Conservation (phyloP, 1,140 invertebrate species). For the Adelges cooleyi region DNA sequence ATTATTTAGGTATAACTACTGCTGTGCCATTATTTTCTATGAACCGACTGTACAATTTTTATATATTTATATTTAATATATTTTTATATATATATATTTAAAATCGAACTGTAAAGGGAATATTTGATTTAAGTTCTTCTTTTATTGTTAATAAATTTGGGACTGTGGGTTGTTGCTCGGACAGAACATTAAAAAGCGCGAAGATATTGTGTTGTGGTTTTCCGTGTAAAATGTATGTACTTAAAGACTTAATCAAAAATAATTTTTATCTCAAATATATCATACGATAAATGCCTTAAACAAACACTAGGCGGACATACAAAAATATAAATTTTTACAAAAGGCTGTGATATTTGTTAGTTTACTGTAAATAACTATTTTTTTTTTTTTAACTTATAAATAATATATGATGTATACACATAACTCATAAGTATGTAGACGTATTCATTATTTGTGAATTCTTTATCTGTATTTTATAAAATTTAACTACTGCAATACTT, state of each 20-base stretch:
- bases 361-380: conserved; percentile 12
- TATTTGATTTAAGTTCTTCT: neutral
- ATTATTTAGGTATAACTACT: neutral
- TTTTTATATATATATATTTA: neutral
- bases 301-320: neutral
- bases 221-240: neutral
- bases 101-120: neutral
- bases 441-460: neutral
- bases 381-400: neutral
- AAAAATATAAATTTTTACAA: neutral
- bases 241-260: conserved; percentile 21
- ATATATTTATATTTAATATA: neutral
- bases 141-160: conserved; percentile 1
- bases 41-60: conserved; percentile 14
- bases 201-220: neutral
- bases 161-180: neutral
- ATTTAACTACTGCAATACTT: conserved; percentile 7
- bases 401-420: neutral
- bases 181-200: neutral
- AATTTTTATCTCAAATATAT: neutral
- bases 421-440: neutral
- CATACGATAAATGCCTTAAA: neutral
- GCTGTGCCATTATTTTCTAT: conserved; percentile 23
- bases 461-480: neutral
- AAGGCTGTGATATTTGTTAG: conserved; percentile 27